Evolutionary conservation across 2,113 vertebrate species (phyloP).

Genomic region (Pao palembangensis): DNA sequence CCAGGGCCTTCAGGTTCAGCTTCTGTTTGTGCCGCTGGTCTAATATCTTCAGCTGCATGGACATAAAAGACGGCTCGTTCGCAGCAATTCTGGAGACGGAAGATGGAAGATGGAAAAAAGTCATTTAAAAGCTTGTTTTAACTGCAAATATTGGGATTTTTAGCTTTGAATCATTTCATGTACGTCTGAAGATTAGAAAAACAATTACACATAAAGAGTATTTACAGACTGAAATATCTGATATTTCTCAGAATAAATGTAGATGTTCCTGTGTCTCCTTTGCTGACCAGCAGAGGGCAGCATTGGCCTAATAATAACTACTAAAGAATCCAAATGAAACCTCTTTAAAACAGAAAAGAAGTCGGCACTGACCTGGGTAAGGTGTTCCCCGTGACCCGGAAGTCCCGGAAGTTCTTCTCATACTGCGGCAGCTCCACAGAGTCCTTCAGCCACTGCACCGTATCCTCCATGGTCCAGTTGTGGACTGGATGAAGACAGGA

Average conservation of each 20-base stretch:
- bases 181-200: background rate
- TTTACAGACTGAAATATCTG: background rate
- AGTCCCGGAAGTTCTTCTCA: conserved; percentile 92
- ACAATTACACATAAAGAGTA: background rate
- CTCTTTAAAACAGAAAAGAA: background rate
- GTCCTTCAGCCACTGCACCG: conserved; percentile 91
- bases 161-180: too few relatives aligned
- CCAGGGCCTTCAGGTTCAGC: conserved; percentile 93
- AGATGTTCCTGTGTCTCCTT: conserved; percentile 25
- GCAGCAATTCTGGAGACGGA: conserved; percentile 93
- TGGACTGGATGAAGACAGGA: conserved; percentile 78
- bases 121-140: background rate
- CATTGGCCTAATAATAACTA: conserved; percentile 41
- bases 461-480: conserved; percentile 97
- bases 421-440: conserved; percentile 98
- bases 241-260: background rate
- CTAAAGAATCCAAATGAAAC: background rate
- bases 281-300: conserved; percentile 62
- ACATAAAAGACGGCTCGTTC: conserved; percentile 92
- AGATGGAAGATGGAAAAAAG: conserved; percentile 33
- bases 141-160: too few relatives aligned
- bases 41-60: conserved; percentile 89
- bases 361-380: conserved; percentile 83
- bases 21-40: conserved; percentile 97
- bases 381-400: conserved; percentile 89